phyloP scores from a whole-genome alignment of 2,888 invertebrate genomes.

The Drosophila leonis region DNA sequence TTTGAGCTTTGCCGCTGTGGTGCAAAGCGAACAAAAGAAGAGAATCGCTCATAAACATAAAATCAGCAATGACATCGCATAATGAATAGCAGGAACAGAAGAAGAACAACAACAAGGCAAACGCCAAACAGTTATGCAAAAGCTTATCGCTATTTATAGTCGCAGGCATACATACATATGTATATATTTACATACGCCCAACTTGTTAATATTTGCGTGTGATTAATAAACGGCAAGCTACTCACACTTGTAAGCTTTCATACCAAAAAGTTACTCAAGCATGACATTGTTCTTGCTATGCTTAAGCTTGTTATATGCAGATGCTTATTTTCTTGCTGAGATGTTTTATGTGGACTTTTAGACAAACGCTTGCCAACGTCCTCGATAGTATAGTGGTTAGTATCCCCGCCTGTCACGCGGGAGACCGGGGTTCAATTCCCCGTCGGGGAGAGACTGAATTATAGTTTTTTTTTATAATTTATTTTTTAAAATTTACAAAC shows the following conservation, averaged over 20 bases:
- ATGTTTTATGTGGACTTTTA: conserved; percentile 5
- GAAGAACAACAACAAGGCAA: not conserved
- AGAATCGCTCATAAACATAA: conserved; percentile 15
- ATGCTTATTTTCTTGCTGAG: not conserved
- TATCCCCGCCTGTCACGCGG: conserved; percentile 71
- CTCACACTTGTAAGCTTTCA: conserved; percentile 3
- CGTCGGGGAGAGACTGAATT: conserved; percentile 59
- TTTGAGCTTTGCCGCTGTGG: conserved; percentile 20
- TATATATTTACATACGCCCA: too few relatives aligned
- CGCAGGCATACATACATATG: not conserved
- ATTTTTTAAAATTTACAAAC: not conserved
- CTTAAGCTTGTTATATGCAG: not conserved
- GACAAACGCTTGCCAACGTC: accelerated
- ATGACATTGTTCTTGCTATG: not conserved
- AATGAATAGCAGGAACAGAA: conserved; percentile 13
- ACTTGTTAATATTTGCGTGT: conserved; percentile 12
- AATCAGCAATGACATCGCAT: conserved; percentile 23
- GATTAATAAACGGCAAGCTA: conserved; percentile 12
- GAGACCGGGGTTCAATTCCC: conserved; percentile 74
- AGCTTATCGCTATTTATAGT: conserved; percentile 16
- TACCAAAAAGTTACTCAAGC: not conserved
- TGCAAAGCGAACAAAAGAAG: not conserved
- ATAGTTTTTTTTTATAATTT: conserved; percentile 7
- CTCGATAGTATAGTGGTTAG: conserved; percentile 74
- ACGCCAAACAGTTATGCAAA: conserved; percentile 12